These are phyloP conservation scores for Diabrotica balteata DNA, from an alignment of 2,888 invertebrate species.

Conservation along the genomic window DNA sequence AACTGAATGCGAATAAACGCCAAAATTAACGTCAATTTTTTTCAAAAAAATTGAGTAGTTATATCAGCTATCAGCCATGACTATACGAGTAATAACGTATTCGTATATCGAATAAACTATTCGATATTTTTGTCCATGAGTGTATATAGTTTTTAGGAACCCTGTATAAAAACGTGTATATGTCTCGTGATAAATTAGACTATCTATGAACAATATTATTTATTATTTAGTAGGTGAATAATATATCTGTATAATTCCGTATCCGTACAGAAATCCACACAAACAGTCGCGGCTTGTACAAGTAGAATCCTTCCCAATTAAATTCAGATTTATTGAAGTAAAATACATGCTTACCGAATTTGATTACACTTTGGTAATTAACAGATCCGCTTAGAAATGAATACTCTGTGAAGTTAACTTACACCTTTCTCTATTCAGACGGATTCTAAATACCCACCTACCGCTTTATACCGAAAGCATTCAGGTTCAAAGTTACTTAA, in stretches of 20 bases:
- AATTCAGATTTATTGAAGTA: conserved; percentile 48
- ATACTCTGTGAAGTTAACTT: conserved; percentile 53
- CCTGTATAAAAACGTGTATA: too few species aligned
- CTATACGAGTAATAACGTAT: too few species aligned
- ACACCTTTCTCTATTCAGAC: conserved; percentile 47
- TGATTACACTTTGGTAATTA: conserved; percentile 59
- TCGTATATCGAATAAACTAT: too few species aligned
- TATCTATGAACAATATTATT: neutral
- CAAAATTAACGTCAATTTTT: too few species aligned
- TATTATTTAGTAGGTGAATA: conserved; percentile 15
- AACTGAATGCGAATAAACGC: too few species aligned
- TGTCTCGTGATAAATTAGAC: too few species aligned
- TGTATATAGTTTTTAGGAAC: too few species aligned
- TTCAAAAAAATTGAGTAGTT: too few species aligned
- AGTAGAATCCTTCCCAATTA: conserved; percentile 27
- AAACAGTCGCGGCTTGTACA: conserved; percentile 15
- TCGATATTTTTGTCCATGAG: too few species aligned
- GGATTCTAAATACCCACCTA: conserved; percentile 29
- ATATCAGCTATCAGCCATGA: too few species aligned
- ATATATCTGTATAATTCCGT: conserved; percentile 16
- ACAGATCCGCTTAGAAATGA: conserved; percentile 54
- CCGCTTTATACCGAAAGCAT: neutral
- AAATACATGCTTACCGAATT: conserved; percentile 56
- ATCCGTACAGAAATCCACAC: conserved; percentile 8
- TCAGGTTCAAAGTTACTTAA: conserved; percentile 1